Percentiles rank a stretch among this genome's conserved stretches.
Evolutionary conservation across 2,888 invertebrate species (phyloP).

Genomic region (Drosophila nr. perissopoda): DNA sequence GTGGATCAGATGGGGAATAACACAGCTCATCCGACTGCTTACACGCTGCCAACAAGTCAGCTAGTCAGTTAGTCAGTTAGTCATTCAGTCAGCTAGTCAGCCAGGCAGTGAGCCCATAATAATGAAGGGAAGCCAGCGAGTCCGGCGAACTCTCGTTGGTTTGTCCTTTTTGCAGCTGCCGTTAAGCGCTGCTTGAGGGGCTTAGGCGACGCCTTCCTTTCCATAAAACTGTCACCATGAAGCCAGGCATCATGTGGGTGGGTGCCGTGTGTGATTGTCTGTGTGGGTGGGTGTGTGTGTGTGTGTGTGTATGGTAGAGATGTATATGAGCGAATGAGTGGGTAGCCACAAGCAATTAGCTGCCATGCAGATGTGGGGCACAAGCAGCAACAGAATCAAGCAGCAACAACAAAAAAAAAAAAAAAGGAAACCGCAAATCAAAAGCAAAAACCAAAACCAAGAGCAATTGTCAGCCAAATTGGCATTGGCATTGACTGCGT

Average conservation of each 20-base stretch:
- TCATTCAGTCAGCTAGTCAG: background rate
- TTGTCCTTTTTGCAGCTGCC: slow-evolving; percentile 42
- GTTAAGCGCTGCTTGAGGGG: slow-evolving; percentile 68
- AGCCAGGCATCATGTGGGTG: slow-evolving; percentile 11
- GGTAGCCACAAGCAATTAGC: slow-evolving; percentile 62
- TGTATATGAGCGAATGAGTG: slow-evolving; percentile 8
- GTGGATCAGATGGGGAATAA: slow-evolving; percentile 66
- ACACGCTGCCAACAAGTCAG: slow-evolving; percentile 49
- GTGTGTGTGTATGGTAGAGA: background rate
- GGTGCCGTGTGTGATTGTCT: background rate
- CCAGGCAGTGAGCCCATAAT: slow-evolving; percentile 8
- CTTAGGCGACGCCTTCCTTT: slow-evolving; percentile 51
- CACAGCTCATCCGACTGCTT: slow-evolving; percentile 68
- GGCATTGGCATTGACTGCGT: slow-evolving; percentile 78
- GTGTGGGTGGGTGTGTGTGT: background rate
- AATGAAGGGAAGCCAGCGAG: slow-evolving; percentile 10
- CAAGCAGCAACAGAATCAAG: slow-evolving; percentile 1
- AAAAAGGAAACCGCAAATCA: slow-evolving; percentile 55
- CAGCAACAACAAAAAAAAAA: background rate
- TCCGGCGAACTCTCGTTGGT: slow-evolving; percentile 21
- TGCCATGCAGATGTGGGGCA: slow-evolving; percentile 46
- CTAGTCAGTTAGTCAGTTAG: slow-evolving; percentile 15
- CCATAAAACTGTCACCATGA: slow-evolving; percentile 56
- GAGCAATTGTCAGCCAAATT: slow-evolving; percentile 79
- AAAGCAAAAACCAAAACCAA: slow-evolving; percentile 49